Conservation (phyloP, 2,113 vertebrate genomes). For the Heterotilapia buettikoferi region DNA sequence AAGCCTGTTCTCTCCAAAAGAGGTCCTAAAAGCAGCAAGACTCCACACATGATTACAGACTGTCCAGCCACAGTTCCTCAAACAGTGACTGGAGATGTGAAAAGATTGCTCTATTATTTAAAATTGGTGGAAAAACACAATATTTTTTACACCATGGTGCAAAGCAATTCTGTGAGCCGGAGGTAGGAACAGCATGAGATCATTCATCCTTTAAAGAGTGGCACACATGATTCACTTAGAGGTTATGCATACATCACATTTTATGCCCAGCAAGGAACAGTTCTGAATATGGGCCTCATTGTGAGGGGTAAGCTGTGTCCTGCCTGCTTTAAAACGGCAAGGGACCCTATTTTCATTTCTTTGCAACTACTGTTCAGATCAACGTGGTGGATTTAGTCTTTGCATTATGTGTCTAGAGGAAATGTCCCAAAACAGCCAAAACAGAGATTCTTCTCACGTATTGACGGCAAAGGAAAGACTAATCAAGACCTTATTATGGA, state of each 20-base stretch:
- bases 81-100: slow-evolving; percentile 30
- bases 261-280: slow-evolving; percentile 18
- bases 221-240: slow-evolving; percentile 27
- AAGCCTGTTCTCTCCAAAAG: not conserved
- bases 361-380: not conserved
- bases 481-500: not conserved
- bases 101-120: slow-evolving; percentile 61
- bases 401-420: not conserved
- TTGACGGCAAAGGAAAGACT: slow-evolving; percentile 3
- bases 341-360: not conserved
- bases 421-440: not conserved
- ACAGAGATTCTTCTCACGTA: not conserved
- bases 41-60: slow-evolving; percentile 44
- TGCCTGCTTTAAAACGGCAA: not conserved
- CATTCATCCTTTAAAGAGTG: slow-evolving; percentile 36
- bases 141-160: slow-evolving; percentile 32
- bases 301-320: not conserved
- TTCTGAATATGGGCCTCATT: slow-evolving; percentile 14
- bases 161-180: slow-evolving; percentile 37
- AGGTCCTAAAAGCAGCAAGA: slow-evolving; percentile 34
- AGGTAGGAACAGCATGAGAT: slow-evolving; percentile 38
- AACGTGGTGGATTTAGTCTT: not conserved
- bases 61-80: not conserved
- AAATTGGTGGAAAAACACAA: slow-evolving; percentile 36
- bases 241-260: slow-evolving; percentile 38